Evolutionary conservation across 2,113 vertebrate genomes (phyloP), one percentile per base, ranked within the genome.

Genomic region (Nannospalax galili): DNA sequence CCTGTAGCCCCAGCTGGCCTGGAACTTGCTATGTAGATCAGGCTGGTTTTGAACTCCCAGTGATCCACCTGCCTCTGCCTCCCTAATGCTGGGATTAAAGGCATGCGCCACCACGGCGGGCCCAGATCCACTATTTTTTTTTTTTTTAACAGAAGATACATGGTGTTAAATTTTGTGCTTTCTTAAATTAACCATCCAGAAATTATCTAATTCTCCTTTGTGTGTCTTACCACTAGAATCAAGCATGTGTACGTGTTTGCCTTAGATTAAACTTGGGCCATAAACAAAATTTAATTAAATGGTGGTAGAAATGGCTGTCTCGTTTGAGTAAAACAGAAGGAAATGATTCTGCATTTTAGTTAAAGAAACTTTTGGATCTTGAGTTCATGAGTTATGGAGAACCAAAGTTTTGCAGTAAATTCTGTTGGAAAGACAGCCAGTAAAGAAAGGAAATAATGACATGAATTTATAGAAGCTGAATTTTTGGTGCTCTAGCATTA

Each of bases 261-360:
- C 90, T 91, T 45, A 79, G 92, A 80, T 91, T 80, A 93, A 94
- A 52, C 4, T n/a, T 62, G 40, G 14, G 15, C 4, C 35, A 93
- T n/a, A 95, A 94, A 79, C 28, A 20, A 80, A 37, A 35, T 69
- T 84, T 91, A 88, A 79, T 91, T 86, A 84, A 90, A 82, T 94
- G 42, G 40, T 62, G 35, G 70, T 72, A 80, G 45, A 88, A 89
- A 62, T 65, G 32, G 77, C 5, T 58, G 10, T 2, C 15, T 96
- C 35, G 32, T 26, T 89, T 72, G 35, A 45, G 28, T 82, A 62
- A 90, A 92, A 19, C 32, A 84, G n/a, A 93, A 52, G 1, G 3
- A 32, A 92, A 64, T 45, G 5, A 84, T 93, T 91, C 35, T 60
- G 35, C 17, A 86, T 48, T 70, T 75, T 88, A 65, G 37, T 56